Percentiles rank a stretch among this genome's conserved stretches.
These are phyloP conservation scores for Penaeus chinensis DNA, from an alignment of 1,140 invertebrate species.

Conservation along the genomic window DNA sequence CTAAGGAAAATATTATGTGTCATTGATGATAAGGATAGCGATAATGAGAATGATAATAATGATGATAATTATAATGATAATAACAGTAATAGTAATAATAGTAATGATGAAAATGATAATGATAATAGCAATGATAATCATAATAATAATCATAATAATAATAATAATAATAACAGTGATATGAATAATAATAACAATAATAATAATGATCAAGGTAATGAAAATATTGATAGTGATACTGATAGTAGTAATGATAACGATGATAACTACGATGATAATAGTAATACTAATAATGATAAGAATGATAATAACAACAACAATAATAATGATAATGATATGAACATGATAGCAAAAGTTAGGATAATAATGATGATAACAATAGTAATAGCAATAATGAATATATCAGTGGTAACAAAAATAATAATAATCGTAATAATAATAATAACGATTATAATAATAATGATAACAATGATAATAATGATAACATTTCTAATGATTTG, in stretches of 20 bases:
- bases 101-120: not conserved
- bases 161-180: not conserved
- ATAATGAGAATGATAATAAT: not conserved
- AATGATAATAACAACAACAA: no score
- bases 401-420: no score
- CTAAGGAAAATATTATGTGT: no score
- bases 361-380: not conserved
- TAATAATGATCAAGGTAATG: not conserved
- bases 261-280: conserved; percentile 1
- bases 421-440: no score
- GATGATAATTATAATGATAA: not conserved
- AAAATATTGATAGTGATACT: not conserved
- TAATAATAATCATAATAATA: not conserved
- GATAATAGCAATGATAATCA: not conserved
- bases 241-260: not conserved
- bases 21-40: not conserved
- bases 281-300: no score
- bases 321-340: not conserved
- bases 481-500: no score
- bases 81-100: not conserved
- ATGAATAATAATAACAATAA: not conserved
- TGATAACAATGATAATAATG: no score
- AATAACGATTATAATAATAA: no score
- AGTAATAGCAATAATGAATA: no score
- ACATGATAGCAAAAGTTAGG: not conserved